These are phyloP conservation scores for Tineola bisselliella DNA, from an alignment of 2,888 invertebrate genomes.

Conservation along the genomic window DNA sequence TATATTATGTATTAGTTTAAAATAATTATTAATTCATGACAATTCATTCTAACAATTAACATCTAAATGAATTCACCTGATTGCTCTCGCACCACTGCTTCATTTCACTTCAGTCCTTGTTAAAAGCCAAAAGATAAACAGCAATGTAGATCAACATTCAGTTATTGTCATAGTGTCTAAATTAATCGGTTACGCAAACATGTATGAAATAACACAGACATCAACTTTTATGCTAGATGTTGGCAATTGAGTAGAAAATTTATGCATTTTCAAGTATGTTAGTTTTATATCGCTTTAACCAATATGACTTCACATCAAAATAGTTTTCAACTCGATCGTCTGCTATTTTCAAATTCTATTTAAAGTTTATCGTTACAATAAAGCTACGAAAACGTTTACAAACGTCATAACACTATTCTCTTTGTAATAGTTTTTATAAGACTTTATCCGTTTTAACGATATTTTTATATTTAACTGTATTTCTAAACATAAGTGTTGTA, in stretches of 20 bases:
- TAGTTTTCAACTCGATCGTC: not conserved
- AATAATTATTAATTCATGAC: too few species aligned
- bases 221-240: not conserved
- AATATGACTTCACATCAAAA: not conserved
- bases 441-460: not conserved
- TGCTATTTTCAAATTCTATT: conserved; percentile 1
- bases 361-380: not conserved
- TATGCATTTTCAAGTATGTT: not conserved
- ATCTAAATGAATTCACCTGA: too few species aligned
- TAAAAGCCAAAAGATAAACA: too few species aligned
- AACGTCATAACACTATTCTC: conserved; percentile 1
- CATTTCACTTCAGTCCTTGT: too few species aligned
- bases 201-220: not conserved
- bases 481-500: too few species aligned
- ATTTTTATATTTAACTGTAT: too few species aligned
- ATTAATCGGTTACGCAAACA: too few species aligned
- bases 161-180: too few species aligned
- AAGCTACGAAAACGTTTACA: not conserved
- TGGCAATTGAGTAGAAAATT: not conserved
- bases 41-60: too few species aligned
- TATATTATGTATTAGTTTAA: too few species aligned
- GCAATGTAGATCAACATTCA: too few species aligned
- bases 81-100: too few species aligned
- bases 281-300: not conserved
- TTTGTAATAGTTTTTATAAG: not conserved